Evolutionary conservation across 2,113 vertebrate species (phyloP).

Genomic region (Xiphophorus couchianus): DNA sequence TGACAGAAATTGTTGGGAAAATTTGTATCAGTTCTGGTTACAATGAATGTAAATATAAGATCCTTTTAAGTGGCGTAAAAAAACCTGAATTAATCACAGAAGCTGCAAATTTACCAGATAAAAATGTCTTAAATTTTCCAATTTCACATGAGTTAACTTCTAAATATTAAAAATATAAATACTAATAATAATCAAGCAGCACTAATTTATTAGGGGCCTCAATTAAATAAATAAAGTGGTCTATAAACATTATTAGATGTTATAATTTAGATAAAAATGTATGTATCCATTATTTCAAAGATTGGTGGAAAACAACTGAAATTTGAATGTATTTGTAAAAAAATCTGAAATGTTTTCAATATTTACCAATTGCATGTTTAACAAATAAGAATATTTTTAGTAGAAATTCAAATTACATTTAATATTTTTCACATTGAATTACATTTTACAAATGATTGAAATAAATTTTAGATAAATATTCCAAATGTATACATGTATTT

Average conservation of each 20-base stretch:
- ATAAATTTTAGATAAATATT: not conserved
- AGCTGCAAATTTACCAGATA: no score
- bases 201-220: not conserved
- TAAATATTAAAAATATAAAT: slow-evolving; percentile 49
- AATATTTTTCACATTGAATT: no score
- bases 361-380: no score
- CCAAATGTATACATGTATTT: not conserved
- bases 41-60: no score
- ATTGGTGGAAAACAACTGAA: not conserved
- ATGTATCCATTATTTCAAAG: not conserved
- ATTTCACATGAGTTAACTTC: slow-evolving; percentile 36
- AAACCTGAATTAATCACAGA: no score
- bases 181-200: not conserved
- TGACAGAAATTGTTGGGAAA: no score
- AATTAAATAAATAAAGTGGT: not conserved
- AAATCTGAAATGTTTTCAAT: no score
- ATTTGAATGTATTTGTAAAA: not conserved
- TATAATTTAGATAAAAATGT: not conserved
- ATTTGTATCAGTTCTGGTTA: no score
- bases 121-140: not conserved
- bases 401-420: no score
- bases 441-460: not conserved
- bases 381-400: no score
- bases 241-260: not conserved
- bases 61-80: no score